phyloP scores from a whole-genome alignment of 30 jellyfish, hydroid and myxozoan species.

The Aurelia coerulea region DNA sequence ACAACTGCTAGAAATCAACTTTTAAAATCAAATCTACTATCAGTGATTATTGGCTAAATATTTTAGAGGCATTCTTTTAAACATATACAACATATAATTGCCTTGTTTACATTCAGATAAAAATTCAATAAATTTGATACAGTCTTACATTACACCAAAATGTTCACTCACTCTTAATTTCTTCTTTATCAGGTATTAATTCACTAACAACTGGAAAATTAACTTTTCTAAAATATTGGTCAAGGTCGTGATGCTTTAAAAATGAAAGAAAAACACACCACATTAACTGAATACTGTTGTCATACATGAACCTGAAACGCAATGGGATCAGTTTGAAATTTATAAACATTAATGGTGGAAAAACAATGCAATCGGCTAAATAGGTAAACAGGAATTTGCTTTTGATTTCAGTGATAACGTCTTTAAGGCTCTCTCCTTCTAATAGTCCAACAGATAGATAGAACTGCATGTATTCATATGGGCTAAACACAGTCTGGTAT shows the following conservation, averaged over 20 bases:
- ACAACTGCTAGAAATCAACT: too few species aligned
- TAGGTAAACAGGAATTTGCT: constrained; percentile 45
- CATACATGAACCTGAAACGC: constrained; percentile 47
- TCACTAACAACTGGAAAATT: too few species aligned
- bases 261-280: constrained; percentile 71
- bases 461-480: constrained; percentile 63
- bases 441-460: constrained; percentile 58
- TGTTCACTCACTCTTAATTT: too few species aligned
- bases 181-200: too few species aligned
- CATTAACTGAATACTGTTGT: constrained; percentile 54
- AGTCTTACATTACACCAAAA: too few species aligned
- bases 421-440: constrained; percentile 65
- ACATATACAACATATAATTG: too few species aligned
- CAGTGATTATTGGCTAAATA: too few species aligned
- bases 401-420: constrained; percentile 39
- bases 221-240: neutral
- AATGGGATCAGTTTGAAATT: constrained; percentile 55
- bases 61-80: too few species aligned
- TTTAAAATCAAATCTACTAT: too few species aligned
- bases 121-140: too few species aligned
- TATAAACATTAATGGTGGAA: constrained; percentile 60
- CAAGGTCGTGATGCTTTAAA: constrained; percentile 59
- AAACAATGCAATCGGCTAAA: constrained; percentile 51
- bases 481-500: constrained; percentile 51
- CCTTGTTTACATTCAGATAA: too few species aligned